These are phyloP conservation scores for Crotalus helleri DNA, from an alignment of 2,113 vertebrate genomes.

Conservation along the genomic window DNA sequence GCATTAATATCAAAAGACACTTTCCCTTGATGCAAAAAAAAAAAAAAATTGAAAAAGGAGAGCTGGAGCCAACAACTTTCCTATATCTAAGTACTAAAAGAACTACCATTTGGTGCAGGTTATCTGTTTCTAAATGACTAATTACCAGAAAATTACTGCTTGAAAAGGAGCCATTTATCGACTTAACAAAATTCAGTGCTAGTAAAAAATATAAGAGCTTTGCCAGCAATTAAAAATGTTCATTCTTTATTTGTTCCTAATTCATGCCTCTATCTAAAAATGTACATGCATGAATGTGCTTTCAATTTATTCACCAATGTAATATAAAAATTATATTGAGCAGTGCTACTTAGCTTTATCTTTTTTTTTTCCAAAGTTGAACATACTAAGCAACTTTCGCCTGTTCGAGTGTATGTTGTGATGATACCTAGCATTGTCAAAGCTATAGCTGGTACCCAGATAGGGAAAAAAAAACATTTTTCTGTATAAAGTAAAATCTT, in stretches of 20 bases:
- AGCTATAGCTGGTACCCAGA: background rate
- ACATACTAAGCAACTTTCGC: background rate
- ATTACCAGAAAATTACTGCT: conserved; percentile 13
- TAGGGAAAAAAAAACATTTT: background rate
- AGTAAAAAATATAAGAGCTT: background rate
- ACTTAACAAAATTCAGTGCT: background rate
- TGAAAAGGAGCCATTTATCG: background rate
- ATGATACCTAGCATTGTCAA: background rate
- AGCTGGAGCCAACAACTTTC: background rate
- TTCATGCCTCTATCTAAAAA: background rate
- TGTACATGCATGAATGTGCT: background rate
- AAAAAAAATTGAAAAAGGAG: background rate
- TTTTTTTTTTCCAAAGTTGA: background rate
- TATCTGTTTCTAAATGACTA: background rate
- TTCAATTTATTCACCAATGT: background rate
- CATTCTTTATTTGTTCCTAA: background rate
- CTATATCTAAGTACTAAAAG: background rate
- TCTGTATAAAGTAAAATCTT: background rate
- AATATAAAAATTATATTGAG: background rate
- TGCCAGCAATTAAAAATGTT: background rate
- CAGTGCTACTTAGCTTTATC: background rate
- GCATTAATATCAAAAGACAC: background rate
- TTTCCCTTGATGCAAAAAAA: background rate
- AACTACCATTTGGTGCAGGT: background rate
- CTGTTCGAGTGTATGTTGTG: background rate